Conservation (phyloP, 23 tunicate genomes). For the Ciona savignyi region DNA sequence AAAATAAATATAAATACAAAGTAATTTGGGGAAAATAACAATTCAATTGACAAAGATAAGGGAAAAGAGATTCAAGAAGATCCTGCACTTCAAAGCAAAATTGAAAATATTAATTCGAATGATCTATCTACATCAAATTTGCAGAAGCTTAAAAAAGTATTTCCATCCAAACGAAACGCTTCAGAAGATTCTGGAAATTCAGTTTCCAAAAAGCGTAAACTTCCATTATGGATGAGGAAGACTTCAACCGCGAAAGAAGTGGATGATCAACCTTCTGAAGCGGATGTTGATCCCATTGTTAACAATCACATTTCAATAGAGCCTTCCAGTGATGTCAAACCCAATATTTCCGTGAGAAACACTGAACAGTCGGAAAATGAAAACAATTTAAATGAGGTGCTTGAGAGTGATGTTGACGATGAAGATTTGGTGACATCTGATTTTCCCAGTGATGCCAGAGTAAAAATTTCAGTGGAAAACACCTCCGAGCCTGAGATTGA, state of each 20-base stretch:
- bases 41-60: not conserved
- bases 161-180: not conserved
- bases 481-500: not conserved
- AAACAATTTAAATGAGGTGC: not conserved
- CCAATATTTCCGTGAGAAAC: not conserved
- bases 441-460: too few species aligned
- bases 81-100: not conserved
- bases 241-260: not conserved
- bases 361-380: not conserved
- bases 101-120: not conserved
- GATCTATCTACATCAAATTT: not conserved
- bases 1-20: conserved; percentile 15
- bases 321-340: too few species aligned
- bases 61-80: not conserved
- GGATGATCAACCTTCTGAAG: not conserved
- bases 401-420: not conserved
- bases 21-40: not conserved
- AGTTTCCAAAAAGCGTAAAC: conserved; percentile 35
- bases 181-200: not conserved
- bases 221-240: conserved; percentile 76
- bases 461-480: not conserved
- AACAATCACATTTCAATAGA: not conserved
- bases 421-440: not conserved
- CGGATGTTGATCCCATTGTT: not conserved
- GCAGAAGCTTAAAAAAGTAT: not conserved